phyloP scores from a whole-genome alignment of 2,113 vertebrate species.

The Neofelis nebulosa region DNA sequence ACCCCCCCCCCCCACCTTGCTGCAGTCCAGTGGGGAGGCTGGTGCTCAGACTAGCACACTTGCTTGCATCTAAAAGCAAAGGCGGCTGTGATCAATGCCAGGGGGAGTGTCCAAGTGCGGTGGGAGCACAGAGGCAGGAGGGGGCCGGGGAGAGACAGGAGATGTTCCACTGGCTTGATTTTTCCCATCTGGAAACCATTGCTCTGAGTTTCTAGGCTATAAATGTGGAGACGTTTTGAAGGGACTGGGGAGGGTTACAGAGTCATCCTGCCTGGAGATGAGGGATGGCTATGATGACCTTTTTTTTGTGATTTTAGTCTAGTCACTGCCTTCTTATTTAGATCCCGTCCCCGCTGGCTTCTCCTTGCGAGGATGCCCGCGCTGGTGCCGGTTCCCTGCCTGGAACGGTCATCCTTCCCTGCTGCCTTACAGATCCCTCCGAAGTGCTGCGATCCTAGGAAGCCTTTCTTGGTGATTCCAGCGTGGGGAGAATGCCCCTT shows the following conservation, averaged over 20 bases:
- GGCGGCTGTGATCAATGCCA: not conserved
- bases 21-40: not conserved
- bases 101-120: not conserved
- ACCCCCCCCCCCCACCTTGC: not conserved
- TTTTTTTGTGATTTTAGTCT: not conserved
- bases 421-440: not conserved
- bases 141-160: too few relatives aligned
- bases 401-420: not conserved
- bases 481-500: not conserved
- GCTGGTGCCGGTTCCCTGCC: not conserved
- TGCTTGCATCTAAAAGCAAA: not conserved
- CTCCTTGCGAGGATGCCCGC: not conserved
- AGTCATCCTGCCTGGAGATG: not conserved
- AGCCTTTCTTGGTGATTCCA: not conserved
- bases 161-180: not conserved
- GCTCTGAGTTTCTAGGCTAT: not conserved
- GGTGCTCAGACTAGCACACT: accelerated
- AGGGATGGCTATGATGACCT: not conserved
- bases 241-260: not conserved
- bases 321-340: not conserved
- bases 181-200: not conserved
- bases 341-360: not conserved
- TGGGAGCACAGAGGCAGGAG: not conserved
- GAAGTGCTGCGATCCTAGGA: not conserved
- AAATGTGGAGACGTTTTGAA: not conserved